Evolutionary conservation across 2,113 vertebrate genomes (phyloP).

Genomic region (Alosa alosa): DNA sequence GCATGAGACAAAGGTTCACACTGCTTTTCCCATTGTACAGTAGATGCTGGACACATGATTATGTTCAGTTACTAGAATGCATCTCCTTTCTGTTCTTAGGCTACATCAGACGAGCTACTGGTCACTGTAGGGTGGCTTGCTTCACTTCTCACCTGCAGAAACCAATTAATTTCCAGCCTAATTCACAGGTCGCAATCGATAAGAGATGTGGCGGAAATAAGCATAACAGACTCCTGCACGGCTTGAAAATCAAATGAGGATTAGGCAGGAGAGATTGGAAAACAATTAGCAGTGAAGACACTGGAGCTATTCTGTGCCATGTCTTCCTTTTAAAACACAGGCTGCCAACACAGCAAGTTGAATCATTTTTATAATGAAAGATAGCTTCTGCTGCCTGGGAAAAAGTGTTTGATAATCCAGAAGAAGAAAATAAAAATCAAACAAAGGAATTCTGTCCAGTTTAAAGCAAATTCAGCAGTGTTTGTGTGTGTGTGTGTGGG

Average conservation of each 20-base stretch:
- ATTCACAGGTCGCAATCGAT: not conserved
- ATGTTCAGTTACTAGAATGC: not conserved
- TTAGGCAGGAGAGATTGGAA: constrained; percentile 4
- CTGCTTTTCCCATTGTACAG: not conserved
- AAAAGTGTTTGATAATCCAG: not conserved
- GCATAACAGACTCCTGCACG: not conserved
- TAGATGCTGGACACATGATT: not conserved
- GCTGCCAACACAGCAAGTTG: not conserved
- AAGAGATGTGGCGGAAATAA: not conserved
- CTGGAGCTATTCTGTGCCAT: not conserved
- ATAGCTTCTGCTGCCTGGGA: not conserved
- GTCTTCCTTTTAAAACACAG: not conserved
- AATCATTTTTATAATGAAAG: not conserved
- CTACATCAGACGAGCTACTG: not conserved
- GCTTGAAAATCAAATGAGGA: constrained; percentile 4
- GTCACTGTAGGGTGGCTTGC: not conserved
- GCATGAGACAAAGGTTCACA: not conserved
- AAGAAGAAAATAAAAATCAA: not conserved
- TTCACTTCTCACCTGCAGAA: not conserved
- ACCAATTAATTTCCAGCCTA: constrained; percentile 17
- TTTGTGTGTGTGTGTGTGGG: not conserved
- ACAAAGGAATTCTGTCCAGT: not conserved
- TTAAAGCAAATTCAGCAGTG: not conserved
- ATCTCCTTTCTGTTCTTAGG: not conserved
- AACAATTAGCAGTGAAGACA: constrained; percentile 3